These are phyloP conservation scores for Drosophila pseudotalamancana DNA, from an alignment of 2,888 invertebrate species.

Conservation along the genomic window DNA sequence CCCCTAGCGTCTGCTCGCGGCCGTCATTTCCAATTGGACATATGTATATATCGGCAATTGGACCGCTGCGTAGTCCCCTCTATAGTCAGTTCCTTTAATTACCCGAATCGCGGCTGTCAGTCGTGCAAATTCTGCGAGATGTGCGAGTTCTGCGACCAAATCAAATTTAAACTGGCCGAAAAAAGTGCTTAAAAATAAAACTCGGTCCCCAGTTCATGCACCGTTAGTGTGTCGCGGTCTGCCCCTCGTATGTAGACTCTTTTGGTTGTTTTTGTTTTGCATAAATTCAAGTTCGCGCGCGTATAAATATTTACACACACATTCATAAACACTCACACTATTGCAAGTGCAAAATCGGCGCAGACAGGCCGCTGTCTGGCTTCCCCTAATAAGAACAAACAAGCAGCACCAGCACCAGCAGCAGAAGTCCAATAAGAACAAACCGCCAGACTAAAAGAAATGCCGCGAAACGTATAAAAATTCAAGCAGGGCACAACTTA, in stretches of 20 bases:
- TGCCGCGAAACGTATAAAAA: conserved; percentile 60
- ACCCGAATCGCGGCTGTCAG: conserved; percentile 6
- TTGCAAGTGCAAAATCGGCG: conserved; percentile 29
- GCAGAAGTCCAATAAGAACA: conserved; percentile 34
- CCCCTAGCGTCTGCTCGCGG: conserved; percentile 6
- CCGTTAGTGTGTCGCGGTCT: conserved; percentile 47
- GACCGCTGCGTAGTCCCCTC: conserved; percentile 1
- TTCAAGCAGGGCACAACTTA: conserved; percentile 34
- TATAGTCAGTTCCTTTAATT: conserved; percentile 35
- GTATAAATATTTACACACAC: conserved; percentile 30
- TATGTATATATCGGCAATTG: conserved; percentile 41
- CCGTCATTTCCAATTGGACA: conserved; percentile 37
- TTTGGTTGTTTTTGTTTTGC: conserved; percentile 46
- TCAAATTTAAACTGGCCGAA: conserved; percentile 43
- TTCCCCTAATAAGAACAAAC: conserved; percentile 40
- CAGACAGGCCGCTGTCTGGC: conserved; percentile 50
- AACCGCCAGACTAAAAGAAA: conserved; percentile 45
- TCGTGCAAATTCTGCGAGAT: conserved; percentile 7
- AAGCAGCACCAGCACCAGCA: conserved; percentile 11
- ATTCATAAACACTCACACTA: conserved; percentile 8
- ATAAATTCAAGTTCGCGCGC: conserved; percentile 59
- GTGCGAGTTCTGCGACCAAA: conserved; percentile 28
- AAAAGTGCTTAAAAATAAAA: conserved; percentile 57
- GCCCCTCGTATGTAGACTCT: conserved; percentile 29
- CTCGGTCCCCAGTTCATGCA: conserved; percentile 27